These are phyloP conservation scores for Tadarida brasiliensis DNA, from an alignment of 2,797 vertebrate genomes.

Conservation along the genomic window DNA sequence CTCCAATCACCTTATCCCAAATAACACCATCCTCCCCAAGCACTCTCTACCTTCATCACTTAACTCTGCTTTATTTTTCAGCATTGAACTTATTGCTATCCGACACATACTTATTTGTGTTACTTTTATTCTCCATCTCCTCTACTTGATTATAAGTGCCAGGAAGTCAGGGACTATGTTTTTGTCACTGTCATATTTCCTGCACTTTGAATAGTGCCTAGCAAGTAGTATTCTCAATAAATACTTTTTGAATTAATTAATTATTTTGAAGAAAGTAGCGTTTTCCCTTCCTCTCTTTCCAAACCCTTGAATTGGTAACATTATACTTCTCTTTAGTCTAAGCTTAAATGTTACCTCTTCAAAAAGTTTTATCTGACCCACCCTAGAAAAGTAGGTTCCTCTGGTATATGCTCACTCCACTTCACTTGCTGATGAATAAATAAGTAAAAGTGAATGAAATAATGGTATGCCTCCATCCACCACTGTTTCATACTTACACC, in stretches of 20 bases:
- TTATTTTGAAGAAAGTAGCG: background rate
- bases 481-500: background rate
- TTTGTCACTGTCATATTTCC: background rate
- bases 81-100: background rate
- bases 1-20: background rate
- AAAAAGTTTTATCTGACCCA: background rate
- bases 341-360: background rate
- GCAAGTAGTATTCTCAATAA: background rate
- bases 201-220: background rate
- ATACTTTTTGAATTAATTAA: background rate
- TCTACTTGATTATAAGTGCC: background rate
- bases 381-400: background rate
- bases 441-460: background rate
- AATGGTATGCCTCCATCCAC: background rate
- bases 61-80: slow-evolving; percentile 12
- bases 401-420: background rate
- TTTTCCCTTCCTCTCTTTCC: background rate
- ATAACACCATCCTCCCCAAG: background rate
- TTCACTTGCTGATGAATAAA: background rate
- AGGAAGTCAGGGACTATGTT: background rate
- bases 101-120: background rate
- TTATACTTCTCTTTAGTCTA: background rate
- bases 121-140: background rate
- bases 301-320: background rate
- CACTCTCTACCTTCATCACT: background rate